These are phyloP conservation scores for Lamellibrachia satsuma DNA, from an alignment of 2,888 invertebrate species.

Conservation along the genomic window DNA sequence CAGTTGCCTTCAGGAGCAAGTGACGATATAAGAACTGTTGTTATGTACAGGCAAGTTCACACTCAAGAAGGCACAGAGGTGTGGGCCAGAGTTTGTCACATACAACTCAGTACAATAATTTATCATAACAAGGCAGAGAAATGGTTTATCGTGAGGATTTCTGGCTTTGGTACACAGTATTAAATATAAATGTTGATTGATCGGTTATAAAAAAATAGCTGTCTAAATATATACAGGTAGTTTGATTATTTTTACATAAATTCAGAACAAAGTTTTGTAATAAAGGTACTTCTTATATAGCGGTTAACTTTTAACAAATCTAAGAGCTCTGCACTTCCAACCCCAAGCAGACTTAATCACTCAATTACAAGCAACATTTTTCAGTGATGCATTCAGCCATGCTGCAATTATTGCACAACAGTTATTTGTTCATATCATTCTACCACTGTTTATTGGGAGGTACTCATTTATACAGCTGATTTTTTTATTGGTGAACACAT, in stretches of 20 bases:
- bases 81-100: too few relatives aligned
- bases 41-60: background rate
- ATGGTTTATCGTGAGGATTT: too few relatives aligned
- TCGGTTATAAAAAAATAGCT: too few relatives aligned
- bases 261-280: background rate
- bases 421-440: background rate
- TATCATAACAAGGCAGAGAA: too few relatives aligned
- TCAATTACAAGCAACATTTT: background rate
- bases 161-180: too few relatives aligned
- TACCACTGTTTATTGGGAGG: background rate
- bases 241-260: too few relatives aligned
- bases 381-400: background rate
- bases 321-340: background rate
- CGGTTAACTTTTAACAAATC: background rate
- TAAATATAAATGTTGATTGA: too few relatives aligned
- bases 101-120: too few relatives aligned
- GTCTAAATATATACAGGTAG: too few relatives aligned
- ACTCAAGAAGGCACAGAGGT: background rate
- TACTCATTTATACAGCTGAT: background rate
- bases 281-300: background rate
- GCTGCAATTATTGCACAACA: background rate
- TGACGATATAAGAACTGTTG: background rate
- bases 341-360: background rate
- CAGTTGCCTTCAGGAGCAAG: background rate
- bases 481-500: background rate